Evolutionary conservation across 1,140 invertebrate species (phyloP), one percentile per base, ranked within the genome.

Genomic region (Trachelipus rathkii): DNA sequence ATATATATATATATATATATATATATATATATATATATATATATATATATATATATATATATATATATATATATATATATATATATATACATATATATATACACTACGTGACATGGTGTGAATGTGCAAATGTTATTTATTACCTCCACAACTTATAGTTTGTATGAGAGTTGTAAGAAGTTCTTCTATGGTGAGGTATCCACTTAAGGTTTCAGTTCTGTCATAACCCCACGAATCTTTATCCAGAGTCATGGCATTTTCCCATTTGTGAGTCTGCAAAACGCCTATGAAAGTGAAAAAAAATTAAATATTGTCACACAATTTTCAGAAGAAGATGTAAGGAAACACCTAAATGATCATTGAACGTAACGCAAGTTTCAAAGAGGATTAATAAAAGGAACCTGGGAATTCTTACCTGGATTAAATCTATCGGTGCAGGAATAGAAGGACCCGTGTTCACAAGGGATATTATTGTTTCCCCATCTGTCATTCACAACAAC

Each of bases 201-300:
- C 92, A 21, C 84, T 80, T 0, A 95, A 81, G 10, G 85, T 84
- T 43, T 93, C 90, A 84, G 93, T 90, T 82, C 92, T 88, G 60
- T 93, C 86, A 83, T 89, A 95, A 8, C 94, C 95, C 95, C 96
- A 99, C 0, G 95, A 95, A 15, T 87, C 83, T 78, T 87, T 89
- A 83, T 98, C 96, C 60, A 98, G 85, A 0, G 95, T 96, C 88
- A 98, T 94, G 15, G 90, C 91, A 84, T 95, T 95, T 84, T 96
- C 94, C 93, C 93, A 96, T 84, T 96, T 96, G 78, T 93, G 92
- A 1, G 85, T 72, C 81, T 90, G 88, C 7, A 94, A 84, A 53
- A 88, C 85, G 77, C 90, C 91, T 92, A 78, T 1, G 33, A 33
- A 33, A 33, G 33, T 33, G n/a, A 33, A 1, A 33, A 33, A 33